Percentiles rank a stretch among this genome's conserved stretches.
These are phyloP conservation scores for Napeogenes inachia DNA, from an alignment of 2,888 invertebrate species.

Conservation along the genomic window DNA sequence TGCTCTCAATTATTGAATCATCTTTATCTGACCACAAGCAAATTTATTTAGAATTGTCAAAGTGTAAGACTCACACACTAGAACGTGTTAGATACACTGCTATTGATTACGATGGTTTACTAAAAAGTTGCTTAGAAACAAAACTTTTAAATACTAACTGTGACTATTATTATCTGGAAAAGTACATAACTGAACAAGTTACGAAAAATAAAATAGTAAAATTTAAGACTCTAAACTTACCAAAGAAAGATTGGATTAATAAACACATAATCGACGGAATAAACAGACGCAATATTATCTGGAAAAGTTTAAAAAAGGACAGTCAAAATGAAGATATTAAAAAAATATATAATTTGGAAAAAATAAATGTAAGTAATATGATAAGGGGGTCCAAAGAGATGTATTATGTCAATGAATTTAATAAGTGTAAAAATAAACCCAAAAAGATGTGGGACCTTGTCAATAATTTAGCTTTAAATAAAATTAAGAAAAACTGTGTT, in stretches of 20 bases:
- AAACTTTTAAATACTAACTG: neutral
- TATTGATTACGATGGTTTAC: slow-evolving; percentile 10
- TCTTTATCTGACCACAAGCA: slow-evolving; percentile 34
- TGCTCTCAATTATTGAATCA: slow-evolving; percentile 28
- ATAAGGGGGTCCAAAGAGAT: too few species aligned
- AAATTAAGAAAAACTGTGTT: too few species aligned
- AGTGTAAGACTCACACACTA: slow-evolving; percentile 6
- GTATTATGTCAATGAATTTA: too few species aligned
- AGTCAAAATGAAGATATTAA: slow-evolving; percentile 8
- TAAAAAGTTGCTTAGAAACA: neutral
- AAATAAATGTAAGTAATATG: too few species aligned
- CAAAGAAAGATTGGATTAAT: neutral
- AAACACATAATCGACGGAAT: slow-evolving; percentile 4
- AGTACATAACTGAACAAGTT: slow-evolving; percentile 8
- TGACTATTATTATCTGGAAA: slow-evolving; percentile 8
- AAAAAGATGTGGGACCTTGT: too few species aligned
- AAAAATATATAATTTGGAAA: neutral
- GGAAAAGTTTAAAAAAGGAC: slow-evolving; percentile 10
- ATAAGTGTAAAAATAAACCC: too few species aligned
- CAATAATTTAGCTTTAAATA: too few species aligned
- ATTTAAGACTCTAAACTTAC: slow-evolving; percentile 15
- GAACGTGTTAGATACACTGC: slow-evolving; percentile 13
- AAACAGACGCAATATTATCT: slow-evolving; percentile 17
- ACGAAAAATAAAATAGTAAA: slow-evolving; percentile 13
- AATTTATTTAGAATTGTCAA: slow-evolving; percentile 27